Base-by-base conservation (phyloP, 2,113 vertebrate genomes). In the Hyla sarda region DNA sequence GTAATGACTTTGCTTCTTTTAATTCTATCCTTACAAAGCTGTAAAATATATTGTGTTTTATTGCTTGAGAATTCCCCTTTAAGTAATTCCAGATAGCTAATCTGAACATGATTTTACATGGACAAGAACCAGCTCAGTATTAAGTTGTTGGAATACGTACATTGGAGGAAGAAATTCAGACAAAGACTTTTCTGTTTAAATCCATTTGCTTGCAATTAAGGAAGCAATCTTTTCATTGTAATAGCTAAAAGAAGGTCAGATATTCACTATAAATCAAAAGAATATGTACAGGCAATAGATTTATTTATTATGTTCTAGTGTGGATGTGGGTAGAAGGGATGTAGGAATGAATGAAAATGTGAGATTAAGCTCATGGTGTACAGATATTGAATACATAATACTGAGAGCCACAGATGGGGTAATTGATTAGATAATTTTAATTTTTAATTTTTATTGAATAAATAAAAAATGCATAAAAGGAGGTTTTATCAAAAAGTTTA, bases 121-220 rank as follows among this genome's bases (percentile, higher is more conserved):
- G 73, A n/a, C n/a, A n/a, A n/a, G n/a, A n/a, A n/a, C n/a, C n/a
- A n/a, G 19, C 54, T 48, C 28, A 41, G 54, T 48, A 74, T 77
- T 65, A 50, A 28, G 23, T 52, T 34, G 37, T 65, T 37, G 23
- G 30, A 83, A 47, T 85, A 32, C 73, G 23, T 47, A 85, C 48
- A 85, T 62, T 77, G 45, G 28, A 77, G 32, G 32, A 52, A 58
- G n/a, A n/a, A n/a, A n/a, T n/a, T 47, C 41, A 71, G 41, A 84
- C 83, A 84, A 85, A 85, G 58, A 14, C 56, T 8, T n/a, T 41
- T 67, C 75, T 85, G 83, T 85, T 65, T 85, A 34, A 77, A 21
- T 13, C 37, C 25, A 13, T n/a, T 14, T 50, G 45, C 58, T 34
- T 78, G 21, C 60, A 78, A 69, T 85, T 77, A 67, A 50, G 30